Evolutionary conservation across 1,140 invertebrate genomes (phyloP).

Genomic region (Steinernema khuongi): DNA sequence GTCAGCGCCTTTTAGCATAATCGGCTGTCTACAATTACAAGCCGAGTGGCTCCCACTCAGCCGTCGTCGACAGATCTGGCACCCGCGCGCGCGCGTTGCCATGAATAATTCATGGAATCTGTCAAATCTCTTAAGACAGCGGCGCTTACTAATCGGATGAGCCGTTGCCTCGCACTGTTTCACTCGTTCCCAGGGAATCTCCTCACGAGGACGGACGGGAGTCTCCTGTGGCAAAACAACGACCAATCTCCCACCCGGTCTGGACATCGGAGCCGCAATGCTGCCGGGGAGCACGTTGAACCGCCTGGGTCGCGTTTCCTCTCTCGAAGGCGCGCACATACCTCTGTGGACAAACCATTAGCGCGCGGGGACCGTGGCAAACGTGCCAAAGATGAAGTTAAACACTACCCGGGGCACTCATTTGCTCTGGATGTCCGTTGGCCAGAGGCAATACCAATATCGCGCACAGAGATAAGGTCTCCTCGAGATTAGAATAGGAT

Average conservation of each 20-base stretch:
- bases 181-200: too few relatives aligned
- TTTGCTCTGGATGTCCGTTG: not conserved
- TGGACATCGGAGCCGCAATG: too few relatives aligned
- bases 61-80: too few relatives aligned
- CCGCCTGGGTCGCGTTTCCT: not conserved
- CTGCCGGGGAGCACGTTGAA: too few relatives aligned
- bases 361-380: too few relatives aligned
- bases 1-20: too few relatives aligned
- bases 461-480: slow-evolving; percentile 6
- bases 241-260: too few relatives aligned
- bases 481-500: slow-evolving; percentile 9
- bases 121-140: not conserved
- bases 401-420: not conserved
- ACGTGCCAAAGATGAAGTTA: not conserved
- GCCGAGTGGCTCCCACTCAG: too few relatives aligned
- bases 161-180: not conserved
- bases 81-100: not conserved
- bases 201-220: too few relatives aligned
- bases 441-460: not conserved
- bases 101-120: not conserved
- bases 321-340: not conserved
- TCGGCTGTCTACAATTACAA: too few relatives aligned
- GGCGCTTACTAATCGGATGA: not conserved
- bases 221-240: too few relatives aligned
- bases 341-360: not conserved